Evolutionary conservation across 1,140 invertebrate species (phyloP).

Genomic region (Caenorhabditis inopinata): DNA sequence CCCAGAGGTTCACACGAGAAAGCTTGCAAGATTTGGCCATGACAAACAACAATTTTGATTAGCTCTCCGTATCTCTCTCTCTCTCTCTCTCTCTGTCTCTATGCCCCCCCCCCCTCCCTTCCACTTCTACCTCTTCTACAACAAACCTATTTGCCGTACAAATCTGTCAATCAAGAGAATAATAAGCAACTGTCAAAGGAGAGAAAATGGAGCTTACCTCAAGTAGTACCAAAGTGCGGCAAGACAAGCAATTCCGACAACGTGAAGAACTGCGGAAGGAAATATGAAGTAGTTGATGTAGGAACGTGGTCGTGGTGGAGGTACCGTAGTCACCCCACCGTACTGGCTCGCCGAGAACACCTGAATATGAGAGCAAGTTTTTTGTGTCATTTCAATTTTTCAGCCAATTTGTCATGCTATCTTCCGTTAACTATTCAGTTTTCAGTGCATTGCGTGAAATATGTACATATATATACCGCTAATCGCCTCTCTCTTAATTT

Average conservation of each 20-base stretch:
- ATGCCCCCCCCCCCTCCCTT: too few relatives aligned
- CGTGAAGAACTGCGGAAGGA: conserved; percentile 63
- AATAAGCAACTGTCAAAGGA: conserved; percentile 1
- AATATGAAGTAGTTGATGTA: conserved; percentile 64
- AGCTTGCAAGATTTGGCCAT: too few relatives aligned
- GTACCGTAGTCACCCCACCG: conserved; percentile 52
- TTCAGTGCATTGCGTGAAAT: too few relatives aligned
- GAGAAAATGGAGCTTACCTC: conserved; percentile 50
- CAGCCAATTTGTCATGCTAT: too few relatives aligned
- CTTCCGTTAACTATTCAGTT: too few relatives aligned
- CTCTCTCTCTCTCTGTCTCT: not conserved
- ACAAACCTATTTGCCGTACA: conserved; percentile 7
- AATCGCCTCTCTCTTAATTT: too few relatives aligned
- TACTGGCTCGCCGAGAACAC: conserved; percentile 63
- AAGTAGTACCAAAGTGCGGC: conserved; percentile 66
- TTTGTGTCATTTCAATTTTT: too few relatives aligned
- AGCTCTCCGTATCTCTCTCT: too few relatives aligned
- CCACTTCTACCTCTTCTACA: too few relatives aligned
- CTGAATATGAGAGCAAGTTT: not conserved
- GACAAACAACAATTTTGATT: too few relatives aligned
- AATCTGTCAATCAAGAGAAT: conserved; percentile 1
- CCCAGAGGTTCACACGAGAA: too few relatives aligned
- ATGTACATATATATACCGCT: too few relatives aligned
- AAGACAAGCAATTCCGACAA: conserved; percentile 64
- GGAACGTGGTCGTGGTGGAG: conserved; percentile 49